Evolutionary conservation across 2,113 vertebrate species (phyloP).

Genomic region (Carlito syrichta): DNA sequence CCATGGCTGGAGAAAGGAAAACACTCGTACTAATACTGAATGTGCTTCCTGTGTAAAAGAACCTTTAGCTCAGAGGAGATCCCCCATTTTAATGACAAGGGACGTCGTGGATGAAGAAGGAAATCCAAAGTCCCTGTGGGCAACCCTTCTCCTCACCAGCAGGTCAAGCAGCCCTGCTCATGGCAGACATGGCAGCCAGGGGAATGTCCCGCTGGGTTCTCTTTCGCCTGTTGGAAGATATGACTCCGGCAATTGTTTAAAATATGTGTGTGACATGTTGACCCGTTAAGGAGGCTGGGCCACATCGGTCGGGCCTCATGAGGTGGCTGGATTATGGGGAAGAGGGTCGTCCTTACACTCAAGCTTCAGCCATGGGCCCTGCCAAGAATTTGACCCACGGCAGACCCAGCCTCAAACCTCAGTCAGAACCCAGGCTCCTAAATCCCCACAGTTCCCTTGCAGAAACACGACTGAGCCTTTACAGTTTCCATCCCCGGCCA

Average conservation of each 20-base stretch:
- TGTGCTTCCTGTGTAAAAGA: slow-evolving; percentile 63
- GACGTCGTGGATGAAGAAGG: not conserved
- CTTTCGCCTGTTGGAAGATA: not conserved
- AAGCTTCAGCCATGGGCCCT: rapidly evolving
- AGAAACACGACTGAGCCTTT: not conserved
- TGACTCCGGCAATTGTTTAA: not conserved
- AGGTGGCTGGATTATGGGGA: not conserved
- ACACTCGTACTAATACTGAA: slow-evolving; percentile 36
- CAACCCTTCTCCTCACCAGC: not conserved
- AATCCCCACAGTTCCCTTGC: not conserved
- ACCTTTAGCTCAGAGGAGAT: slow-evolving; percentile 53
- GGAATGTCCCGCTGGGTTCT: not conserved
- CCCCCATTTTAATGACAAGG: slow-evolving; percentile 36
- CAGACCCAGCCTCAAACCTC: not conserved
- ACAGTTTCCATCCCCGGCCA: not conserved
- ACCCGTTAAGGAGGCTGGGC: not conserved
- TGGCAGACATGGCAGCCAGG: not conserved
- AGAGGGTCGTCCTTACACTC: not conserved
- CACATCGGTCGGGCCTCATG: not conserved
- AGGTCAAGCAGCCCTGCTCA: not conserved
- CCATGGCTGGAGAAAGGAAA: slow-evolving; percentile 57
- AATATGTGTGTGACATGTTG: not conserved
- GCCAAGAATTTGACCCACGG: not conserved
- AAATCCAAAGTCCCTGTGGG: not conserved
- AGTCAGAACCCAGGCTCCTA: not conserved